Conservation (phyloP, 2,113 vertebrate genomes). For the Mobula birostris region DNA sequence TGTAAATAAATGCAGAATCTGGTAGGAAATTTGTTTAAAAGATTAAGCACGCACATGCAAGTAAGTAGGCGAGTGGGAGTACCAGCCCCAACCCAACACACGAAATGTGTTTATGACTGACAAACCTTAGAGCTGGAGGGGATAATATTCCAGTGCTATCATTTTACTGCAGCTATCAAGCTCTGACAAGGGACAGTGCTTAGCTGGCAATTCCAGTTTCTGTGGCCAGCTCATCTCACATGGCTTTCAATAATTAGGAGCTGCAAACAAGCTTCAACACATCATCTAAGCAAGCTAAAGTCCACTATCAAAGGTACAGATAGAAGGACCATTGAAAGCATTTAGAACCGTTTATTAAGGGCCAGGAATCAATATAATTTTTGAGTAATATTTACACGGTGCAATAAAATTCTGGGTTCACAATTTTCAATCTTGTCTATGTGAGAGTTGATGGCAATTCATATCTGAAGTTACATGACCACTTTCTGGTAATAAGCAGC, state of each 20-base stretch:
- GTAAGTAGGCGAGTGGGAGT: not conserved
- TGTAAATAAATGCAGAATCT: too few relatives aligned
- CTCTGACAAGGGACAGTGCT: not conserved
- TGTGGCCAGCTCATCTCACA: not conserved
- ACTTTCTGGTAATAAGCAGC: not conserved
- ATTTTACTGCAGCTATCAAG: not conserved
- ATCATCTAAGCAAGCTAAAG: not conserved
- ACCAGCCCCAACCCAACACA: not conserved
- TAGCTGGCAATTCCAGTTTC: not conserved
- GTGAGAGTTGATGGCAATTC: not conserved
- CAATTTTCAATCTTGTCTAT: not conserved
- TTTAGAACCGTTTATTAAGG: not conserved
- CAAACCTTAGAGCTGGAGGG: not conserved
- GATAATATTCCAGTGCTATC: not conserved
- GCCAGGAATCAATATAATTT: not conserved
- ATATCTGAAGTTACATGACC: not conserved
- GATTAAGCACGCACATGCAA: not conserved
- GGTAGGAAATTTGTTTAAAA: not conserved
- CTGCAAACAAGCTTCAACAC: not conserved
- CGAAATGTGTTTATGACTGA: not conserved
- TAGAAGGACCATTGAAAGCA: not conserved
- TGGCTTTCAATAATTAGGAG: not conserved
- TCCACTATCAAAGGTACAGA: not conserved
- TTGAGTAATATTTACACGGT: not conserved
- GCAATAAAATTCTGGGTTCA: not conserved